Percentiles rank a stretch among this genome's conserved stretches.
Conservation (phyloP, 2,888 invertebrate species). For the Plebejus anna region DNA sequence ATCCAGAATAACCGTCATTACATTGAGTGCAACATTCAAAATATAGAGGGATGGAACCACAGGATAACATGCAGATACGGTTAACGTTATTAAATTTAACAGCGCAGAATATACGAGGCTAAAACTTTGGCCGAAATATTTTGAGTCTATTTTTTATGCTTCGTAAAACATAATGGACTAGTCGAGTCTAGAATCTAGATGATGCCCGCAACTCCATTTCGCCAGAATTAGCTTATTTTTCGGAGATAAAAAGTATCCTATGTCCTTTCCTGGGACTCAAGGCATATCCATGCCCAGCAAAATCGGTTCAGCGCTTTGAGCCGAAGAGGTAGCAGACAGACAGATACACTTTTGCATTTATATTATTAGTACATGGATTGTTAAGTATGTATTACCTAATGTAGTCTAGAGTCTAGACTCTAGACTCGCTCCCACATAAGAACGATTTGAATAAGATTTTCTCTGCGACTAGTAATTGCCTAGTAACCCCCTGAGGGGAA, state of each 20-base stretch:
- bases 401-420: constrained; percentile 28
- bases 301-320: no score
- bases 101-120: not conserved
- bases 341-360: no score
- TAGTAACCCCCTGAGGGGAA: constrained; percentile 60
- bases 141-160: not conserved
- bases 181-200: no score
- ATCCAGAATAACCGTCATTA: not conserved
- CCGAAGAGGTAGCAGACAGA: no score
- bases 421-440: constrained; percentile 25
- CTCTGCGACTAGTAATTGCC: constrained; percentile 64
- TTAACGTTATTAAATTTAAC: constrained; percentile 14
- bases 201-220: no score
- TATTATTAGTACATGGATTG: not conserved
- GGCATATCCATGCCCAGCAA: no score
- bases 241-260: no score
- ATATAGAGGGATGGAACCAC: constrained; percentile 5
- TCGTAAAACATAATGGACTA: not conserved
- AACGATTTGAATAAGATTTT: constrained; percentile 42
- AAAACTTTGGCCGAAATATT: not conserved
- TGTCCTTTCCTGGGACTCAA: no score
- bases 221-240: no score
- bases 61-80: constrained; percentile 3
- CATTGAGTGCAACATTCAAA: constrained; percentile 2
- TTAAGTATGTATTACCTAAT: not conserved